phyloP scores from a whole-genome alignment of 2,888 invertebrate genomes.

The Ommatoiulus sabulosus region DNA sequence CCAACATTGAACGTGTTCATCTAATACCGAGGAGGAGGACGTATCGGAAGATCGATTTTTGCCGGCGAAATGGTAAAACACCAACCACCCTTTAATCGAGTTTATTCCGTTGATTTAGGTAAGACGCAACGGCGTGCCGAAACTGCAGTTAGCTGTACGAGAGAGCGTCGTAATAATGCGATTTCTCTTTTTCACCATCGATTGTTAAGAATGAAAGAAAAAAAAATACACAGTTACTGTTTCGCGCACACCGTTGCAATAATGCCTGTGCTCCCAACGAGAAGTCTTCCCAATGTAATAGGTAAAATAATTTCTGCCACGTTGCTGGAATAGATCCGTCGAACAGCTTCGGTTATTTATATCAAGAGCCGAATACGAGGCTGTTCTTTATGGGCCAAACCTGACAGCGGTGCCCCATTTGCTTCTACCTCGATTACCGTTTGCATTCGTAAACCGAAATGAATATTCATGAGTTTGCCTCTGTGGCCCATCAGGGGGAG shows the following conservation, averaged over 20 bases:
- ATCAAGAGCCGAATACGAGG: background rate
- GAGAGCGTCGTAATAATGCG: conserved; percentile 23
- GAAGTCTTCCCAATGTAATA: background rate
- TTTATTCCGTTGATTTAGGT: conserved; percentile 30
- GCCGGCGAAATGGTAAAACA: conserved; percentile 37
- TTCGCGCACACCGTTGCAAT: background rate
- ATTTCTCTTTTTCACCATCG: conserved; percentile 39
- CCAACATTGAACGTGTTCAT: conserved; percentile 19
- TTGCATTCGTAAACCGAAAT: conserved; percentile 29
- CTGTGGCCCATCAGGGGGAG: background rate
- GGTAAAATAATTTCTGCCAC: conserved; percentile 37
- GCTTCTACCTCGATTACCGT: conserved; percentile 26
- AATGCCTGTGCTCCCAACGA: background rate
- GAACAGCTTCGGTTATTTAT: conserved; percentile 22
- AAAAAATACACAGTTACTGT: background rate
- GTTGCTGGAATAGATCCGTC: background rate
- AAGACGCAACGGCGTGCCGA: background rate
- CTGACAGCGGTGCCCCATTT: conserved; percentile 17
- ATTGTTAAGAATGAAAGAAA: conserved; percentile 8
- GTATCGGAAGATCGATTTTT: conserved; percentile 46
- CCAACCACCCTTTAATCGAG: conserved; percentile 47
- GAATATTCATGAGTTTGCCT: conserved; percentile 32
- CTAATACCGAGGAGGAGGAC: background rate
- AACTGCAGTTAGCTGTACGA: background rate
- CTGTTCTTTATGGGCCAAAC: conserved; percentile 43